Percentiles rank a stretch among this genome's conserved stretches.
Evolutionary conservation across 2,113 vertebrate species (phyloP).

Genomic region (Jacana jacana): DNA sequence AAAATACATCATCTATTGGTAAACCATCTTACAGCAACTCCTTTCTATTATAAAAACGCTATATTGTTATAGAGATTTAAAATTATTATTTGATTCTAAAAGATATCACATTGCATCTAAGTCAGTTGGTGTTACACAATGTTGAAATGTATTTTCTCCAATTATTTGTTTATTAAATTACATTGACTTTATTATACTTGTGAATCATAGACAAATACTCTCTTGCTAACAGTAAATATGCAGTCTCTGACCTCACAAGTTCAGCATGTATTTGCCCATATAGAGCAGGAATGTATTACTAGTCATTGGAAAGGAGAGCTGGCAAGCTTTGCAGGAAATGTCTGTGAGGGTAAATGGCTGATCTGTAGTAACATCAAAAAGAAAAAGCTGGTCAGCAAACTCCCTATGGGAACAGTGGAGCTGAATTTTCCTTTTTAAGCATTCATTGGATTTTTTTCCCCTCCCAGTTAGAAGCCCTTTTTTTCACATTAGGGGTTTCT

Average conservation of each 20-base stretch:
- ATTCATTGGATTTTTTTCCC: not conserved
- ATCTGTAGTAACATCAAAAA: slow-evolving; percentile 32
- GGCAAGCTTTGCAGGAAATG: not conserved
- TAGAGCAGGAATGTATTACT: not conserved
- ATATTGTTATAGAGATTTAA: not conserved
- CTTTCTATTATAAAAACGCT: not conserved
- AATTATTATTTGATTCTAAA: not conserved
- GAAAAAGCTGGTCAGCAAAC: slow-evolving; percentile 22
- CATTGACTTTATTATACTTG: not conserved
- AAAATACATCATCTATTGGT: not conserved
- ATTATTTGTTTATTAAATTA: not conserved
- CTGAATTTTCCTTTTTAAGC: slow-evolving; percentile 46
- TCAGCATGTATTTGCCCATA: not conserved
- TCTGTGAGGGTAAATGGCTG: not conserved
- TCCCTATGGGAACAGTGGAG: slow-evolving; percentile 44
- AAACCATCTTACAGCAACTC: not conserved
- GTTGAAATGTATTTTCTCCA: not conserved
- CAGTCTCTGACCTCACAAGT: not conserved
- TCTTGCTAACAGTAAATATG: not conserved
- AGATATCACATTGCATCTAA: not conserved
- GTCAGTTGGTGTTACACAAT: not conserved
- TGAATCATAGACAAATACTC: not conserved
- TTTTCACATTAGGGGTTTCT: slow-evolving; percentile 38
- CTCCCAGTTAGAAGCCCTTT: not conserved
- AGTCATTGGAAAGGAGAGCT: not conserved